Evolutionary conservation across 37 sponge, comb jelly and placozoan genomes (phyloP), one percentile per base, ranked within the genome.

Genomic region (Oscarella lobularis): DNA sequence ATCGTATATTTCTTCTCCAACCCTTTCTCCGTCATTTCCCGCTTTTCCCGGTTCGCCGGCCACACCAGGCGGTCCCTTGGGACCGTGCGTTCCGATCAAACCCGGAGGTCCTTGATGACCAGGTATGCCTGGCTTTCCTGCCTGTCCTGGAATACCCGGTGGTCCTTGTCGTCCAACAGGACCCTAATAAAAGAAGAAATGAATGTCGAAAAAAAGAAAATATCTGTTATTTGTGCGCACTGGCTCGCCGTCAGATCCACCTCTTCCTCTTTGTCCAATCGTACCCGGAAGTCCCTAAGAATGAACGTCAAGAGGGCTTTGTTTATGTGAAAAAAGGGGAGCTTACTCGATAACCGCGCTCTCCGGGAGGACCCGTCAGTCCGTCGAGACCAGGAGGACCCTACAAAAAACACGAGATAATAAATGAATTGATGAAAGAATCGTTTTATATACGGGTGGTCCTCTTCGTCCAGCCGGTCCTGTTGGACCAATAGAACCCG

Each of bases 31-130:
- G n/a, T n/a, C n/a, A n/a, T n/a, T n/a, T n/a, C n/a, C n/a, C n/a
- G n/a, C n/a, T n/a, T n/a, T n/a, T n/a, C n/a, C n/a, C n/a, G n/a
- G n/a, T n/a, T n/a, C n/a, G n/a, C n/a, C n/a, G n/a, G n/a, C n/a
- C n/a, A n/a, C n/a, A n/a, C n/a, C n/a, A n/a, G n/a, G n/a, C n/a
- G n/a, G n/a, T n/a, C n/a, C 60, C 60, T 48, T 48, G 9, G 60
- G 14, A 27, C 60, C 60, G 20, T 9, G 60, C 9, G 60, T 20
- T 20, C 60, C 60, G 20, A 48, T 48, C 14, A 20, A 20, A 48
- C 60, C 60, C 60, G 60, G 60, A 48, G 60, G 60, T 48, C 60
- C 60, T 48, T 48, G 60, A 48, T 48, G 60, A 48, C 60, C 60
- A 20, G 60, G 60, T 20, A 48, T 27, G 20, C 60, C 60, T 48